These are phyloP conservation scores for Penelope pileata DNA, from an alignment of 2,113 vertebrate species.

Conservation along the genomic window DNA sequence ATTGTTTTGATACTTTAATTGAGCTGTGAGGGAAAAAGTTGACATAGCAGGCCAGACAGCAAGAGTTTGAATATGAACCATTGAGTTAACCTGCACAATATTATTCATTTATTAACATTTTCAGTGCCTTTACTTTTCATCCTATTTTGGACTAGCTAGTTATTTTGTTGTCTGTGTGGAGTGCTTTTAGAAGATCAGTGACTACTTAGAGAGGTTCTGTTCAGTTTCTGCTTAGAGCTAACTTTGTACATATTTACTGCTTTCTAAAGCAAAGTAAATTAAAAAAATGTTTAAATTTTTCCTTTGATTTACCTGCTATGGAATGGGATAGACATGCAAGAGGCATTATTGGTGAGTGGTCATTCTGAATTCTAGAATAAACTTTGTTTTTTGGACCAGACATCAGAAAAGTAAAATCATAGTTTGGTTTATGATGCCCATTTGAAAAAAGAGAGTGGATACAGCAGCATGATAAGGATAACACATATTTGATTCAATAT, in stretches of 20 bases:
- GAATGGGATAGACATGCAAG: not conserved
- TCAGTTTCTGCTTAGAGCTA: constrained; percentile 24
- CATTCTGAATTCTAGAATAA: not conserved
- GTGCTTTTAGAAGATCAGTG: constrained; percentile 55
- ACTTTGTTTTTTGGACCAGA: not conserved
- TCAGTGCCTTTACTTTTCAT: not conserved
- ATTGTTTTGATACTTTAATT: not conserved
- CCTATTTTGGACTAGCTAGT: not conserved
- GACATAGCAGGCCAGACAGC: not conserved
- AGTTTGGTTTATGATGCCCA: constrained; percentile 28
- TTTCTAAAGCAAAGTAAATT: constrained; percentile 21
- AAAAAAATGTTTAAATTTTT: not conserved
- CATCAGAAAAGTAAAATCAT: not conserved
- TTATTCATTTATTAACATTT: constrained; percentile 43
- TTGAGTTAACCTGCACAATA: not conserved
- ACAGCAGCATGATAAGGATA: not conserved
- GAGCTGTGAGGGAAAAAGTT: not conserved
- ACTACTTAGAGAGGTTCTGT: constrained; percentile 14
- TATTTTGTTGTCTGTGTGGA: constrained; percentile 3
- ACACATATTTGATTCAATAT: not conserved
- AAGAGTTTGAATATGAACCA: not conserved
- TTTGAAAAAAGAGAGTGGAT: not conserved
- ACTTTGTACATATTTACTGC: not conserved
- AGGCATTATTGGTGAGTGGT: not conserved
- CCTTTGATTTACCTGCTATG: not conserved